Evolutionary conservation across 2,888 invertebrate species (phyloP).

Genomic region (Ernsta delagoae): DNA sequence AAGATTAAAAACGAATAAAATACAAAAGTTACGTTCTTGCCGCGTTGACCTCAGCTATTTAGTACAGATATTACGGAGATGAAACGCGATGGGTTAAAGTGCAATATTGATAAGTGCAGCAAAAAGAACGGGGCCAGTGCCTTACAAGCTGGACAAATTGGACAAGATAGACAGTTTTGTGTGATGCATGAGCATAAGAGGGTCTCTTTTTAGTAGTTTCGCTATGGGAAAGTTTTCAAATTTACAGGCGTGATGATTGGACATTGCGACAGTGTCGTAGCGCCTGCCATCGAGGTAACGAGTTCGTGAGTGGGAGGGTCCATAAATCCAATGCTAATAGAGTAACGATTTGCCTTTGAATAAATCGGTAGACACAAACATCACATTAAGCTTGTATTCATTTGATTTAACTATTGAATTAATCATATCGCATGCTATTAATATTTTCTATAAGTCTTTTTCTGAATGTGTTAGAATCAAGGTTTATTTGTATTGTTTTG

Average conservation of each 20-base stretch:
- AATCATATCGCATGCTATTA: too few relatives aligned
- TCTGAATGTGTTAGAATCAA: too few relatives aligned
- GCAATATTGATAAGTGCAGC: too few relatives aligned
- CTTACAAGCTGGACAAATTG: neutral
- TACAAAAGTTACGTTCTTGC: neutral
- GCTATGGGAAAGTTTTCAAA: neutral
- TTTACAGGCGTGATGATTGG: conserved; percentile 65
- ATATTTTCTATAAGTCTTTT: neutral
- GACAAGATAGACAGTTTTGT: neutral
- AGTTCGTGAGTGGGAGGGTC: conserved; percentile 68
- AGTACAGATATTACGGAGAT: neutral
- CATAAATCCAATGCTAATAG: conserved; percentile 77
- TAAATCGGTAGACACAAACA: conserved; percentile 54
- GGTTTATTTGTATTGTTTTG: too few relatives aligned
- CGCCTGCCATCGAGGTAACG: conserved; percentile 61
- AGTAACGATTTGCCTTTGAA: conserved; percentile 67
- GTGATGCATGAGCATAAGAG: neutral
- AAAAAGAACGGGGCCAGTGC: too few relatives aligned
- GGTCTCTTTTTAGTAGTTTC: neutral
- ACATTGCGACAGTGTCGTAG: conserved; percentile 52
- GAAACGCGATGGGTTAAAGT: neutral
- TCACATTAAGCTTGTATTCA: conserved; percentile 42
- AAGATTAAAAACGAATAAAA: neutral
- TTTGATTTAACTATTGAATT: neutral
- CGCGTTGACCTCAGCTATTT: neutral